These are phyloP conservation scores for Tubulanus polymorphus DNA, from an alignment of 2,888 invertebrate genomes.

Conservation along the genomic window DNA sequence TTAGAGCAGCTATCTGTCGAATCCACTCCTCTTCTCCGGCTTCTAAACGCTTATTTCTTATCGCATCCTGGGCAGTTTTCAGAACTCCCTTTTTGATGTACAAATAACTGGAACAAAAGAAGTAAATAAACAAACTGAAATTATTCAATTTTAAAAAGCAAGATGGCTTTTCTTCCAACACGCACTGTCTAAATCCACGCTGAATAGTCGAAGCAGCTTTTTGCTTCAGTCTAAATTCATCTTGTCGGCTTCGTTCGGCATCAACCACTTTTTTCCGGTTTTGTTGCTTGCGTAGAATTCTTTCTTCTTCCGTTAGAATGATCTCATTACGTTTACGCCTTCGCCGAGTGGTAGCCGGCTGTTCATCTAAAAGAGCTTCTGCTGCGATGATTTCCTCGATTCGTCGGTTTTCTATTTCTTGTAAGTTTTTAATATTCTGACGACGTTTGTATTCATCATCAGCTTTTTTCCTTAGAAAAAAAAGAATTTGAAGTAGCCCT, in stretches of 20 bases:
- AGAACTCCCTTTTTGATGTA: slow-evolving; percentile 31
- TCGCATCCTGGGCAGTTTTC: slow-evolving; percentile 31
- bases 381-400: neutral
- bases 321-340: slow-evolving; percentile 3
- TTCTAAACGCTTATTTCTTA: slow-evolving; percentile 31
- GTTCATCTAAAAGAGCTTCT: neutral
- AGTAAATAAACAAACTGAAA: neutral
- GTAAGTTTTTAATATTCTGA: slow-evolving; percentile 29
- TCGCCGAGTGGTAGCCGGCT: neutral
- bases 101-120: slow-evolving; percentile 26
- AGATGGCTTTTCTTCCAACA: too few relatives aligned
- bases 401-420: slow-evolving; percentile 28
- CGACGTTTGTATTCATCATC: slow-evolving; percentile 35
- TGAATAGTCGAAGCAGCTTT: slow-evolving; percentile 39
- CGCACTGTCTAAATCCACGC: slow-evolving; percentile 42
- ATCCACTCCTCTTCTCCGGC: slow-evolving; percentile 42
- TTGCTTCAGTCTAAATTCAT: slow-evolving; percentile 31
- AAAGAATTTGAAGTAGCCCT: neutral
- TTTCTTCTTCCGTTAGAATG: slow-evolving; percentile 2
- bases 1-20: slow-evolving; percentile 43
- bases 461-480: slow-evolving; percentile 31
- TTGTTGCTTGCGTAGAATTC: slow-evolving; percentile 12
- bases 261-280: slow-evolving; percentile 21
- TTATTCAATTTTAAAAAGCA: neutral
- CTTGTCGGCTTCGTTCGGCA: slow-evolving; percentile 27